These are phyloP conservation scores for Phragmatobia fuliginosa DNA, from an alignment of 2,888 invertebrate species.

Conservation along the genomic window DNA sequence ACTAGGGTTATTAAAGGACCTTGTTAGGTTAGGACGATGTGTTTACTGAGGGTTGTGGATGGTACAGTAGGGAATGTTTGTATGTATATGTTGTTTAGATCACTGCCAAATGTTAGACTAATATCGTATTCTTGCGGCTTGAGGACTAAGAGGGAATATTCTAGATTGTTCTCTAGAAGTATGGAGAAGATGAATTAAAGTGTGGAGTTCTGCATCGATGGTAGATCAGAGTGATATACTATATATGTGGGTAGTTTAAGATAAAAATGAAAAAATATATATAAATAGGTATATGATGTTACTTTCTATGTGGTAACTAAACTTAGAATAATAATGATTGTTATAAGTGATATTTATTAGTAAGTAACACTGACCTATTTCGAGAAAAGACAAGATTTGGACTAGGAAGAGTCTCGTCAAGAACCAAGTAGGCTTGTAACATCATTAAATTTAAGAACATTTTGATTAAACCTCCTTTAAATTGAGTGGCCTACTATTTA, in stretches of 20 bases:
- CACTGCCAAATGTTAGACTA: constrained; percentile 29
- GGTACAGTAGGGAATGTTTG: constrained; percentile 8
- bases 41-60: constrained; percentile 11
- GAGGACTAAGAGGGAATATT: background rate
- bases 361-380: background rate
- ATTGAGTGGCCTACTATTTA: background rate
- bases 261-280: background rate
- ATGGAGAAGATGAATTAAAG: background rate
- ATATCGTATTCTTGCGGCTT: constrained; percentile 20
- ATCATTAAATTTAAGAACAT: too few species aligned
- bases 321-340: background rate
- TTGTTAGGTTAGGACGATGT: constrained; percentile 1
- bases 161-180: background rate
- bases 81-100: constrained; percentile 22
- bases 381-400: background rate
- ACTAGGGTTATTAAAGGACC: background rate
- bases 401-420: background rate
- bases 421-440: background rate
- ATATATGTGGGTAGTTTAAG: background rate
- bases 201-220: background rate
- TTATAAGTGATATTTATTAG: background rate
- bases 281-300: background rate
- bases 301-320: background rate
- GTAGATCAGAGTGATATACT: background rate
- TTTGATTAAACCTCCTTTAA: background rate